phyloP scores from a whole-genome alignment of 2,797 vertebrate genomes.

The Lemur catta region DNA sequence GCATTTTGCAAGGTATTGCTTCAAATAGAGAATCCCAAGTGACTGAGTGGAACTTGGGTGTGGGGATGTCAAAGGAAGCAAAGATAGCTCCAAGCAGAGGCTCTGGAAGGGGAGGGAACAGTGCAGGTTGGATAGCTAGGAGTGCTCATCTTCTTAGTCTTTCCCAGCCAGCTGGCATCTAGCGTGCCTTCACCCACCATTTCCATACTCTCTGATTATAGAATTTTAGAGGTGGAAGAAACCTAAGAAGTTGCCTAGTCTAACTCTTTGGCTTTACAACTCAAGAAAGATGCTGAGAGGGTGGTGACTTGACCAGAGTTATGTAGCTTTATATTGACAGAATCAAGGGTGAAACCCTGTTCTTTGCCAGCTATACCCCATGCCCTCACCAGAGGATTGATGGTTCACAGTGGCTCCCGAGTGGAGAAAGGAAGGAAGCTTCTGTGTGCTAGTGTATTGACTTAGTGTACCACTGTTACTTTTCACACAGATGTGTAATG shows the following conservation, averaged over 20 bases:
- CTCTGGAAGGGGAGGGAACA: background rate
- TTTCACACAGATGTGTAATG: background rate
- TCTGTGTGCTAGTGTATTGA: background rate
- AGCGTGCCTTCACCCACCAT: background rate
- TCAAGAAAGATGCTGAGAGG: background rate
- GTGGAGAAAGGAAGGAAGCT: background rate
- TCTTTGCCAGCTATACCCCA: background rate
- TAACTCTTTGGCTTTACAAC: background rate
- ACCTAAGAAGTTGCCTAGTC: background rate
- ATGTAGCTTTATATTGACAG: background rate
- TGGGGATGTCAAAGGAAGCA: background rate
- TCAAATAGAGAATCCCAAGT: background rate
- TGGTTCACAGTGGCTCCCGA: background rate
- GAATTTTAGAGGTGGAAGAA: background rate
- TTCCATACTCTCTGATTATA: background rate
- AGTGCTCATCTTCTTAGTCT: background rate
- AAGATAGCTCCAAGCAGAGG: background rate
- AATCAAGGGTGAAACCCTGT: background rate
- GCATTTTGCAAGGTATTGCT: background rate
- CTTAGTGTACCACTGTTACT: background rate
- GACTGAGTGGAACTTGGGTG: background rate
- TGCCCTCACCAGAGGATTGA: background rate
- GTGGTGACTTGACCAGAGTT: background rate
- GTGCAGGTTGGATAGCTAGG: background rate
- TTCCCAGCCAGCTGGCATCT: background rate